Evolutionary conservation across 2,797 vertebrate species (phyloP).

Genomic region (Echeneis naucrates): DNA sequence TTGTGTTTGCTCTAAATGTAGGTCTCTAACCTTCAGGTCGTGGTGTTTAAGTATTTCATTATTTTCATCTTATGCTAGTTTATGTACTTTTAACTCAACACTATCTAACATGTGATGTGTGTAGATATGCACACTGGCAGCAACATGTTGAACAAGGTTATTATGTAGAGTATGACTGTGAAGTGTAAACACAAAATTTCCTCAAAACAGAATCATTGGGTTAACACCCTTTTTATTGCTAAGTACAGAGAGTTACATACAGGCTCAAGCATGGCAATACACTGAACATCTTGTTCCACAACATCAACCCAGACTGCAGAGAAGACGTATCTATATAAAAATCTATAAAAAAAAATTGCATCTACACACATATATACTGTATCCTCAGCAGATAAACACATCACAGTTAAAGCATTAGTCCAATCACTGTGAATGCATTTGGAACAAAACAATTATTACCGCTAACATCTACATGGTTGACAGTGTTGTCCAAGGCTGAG

Average conservation of each 20-base stretch:
- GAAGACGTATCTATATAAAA: not conserved
- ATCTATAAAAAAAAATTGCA: not conserved
- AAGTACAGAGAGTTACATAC: conserved; percentile 24
- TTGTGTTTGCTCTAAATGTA: no score
- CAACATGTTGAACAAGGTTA: not conserved
- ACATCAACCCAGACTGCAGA: not conserved
- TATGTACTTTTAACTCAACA: no score
- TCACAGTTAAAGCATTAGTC: not conserved
- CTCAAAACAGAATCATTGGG: conserved; percentile 39
- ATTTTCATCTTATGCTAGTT: no score
- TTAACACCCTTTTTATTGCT: conserved; percentile 45
- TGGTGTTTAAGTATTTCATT: no score
- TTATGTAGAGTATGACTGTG: conserved; percentile 8
- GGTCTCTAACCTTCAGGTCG: no score
- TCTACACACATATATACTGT: not conserved
- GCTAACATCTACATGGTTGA: not conserved
- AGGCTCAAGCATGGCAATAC: conserved; percentile 41
- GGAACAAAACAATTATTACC: conserved; percentile 9
- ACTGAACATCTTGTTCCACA: conserved; percentile 51
- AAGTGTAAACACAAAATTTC: conserved; percentile 44
- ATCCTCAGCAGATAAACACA: not conserved
- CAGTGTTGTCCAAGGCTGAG: conserved; percentile 19
- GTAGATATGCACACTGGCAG: not conserved
- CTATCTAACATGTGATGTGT: not conserved
- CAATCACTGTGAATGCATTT: not conserved